phyloP scores from a whole-genome alignment of 2,113 vertebrate species.

The Papio anubis region DNA sequence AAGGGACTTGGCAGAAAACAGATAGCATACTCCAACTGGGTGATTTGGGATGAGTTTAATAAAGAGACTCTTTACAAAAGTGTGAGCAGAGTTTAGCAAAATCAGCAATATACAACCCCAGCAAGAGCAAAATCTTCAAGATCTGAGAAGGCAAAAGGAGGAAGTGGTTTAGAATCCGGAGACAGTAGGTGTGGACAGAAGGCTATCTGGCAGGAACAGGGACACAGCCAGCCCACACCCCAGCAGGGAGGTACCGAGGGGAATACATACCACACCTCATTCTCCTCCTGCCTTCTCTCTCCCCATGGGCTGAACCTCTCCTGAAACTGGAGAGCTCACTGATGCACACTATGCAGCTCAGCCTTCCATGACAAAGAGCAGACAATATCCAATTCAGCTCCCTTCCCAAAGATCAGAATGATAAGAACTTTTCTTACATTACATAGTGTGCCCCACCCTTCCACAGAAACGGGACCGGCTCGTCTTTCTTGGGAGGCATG shows the following conservation, averaged over 20 bases:
- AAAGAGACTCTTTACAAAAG: constrained; percentile 23
- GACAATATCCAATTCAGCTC: not conserved
- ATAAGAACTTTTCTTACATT: not conserved
- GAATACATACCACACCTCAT: not conserved
- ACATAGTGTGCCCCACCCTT: not conserved
- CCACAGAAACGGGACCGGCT: not conserved
- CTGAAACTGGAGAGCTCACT: not conserved
- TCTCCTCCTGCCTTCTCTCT: not conserved
- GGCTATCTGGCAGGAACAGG: not conserved
- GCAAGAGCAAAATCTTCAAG: not conserved
- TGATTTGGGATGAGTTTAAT: constrained; percentile 54
- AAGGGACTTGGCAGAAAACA: constrained; percentile 68
- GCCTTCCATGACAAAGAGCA: not conserved
- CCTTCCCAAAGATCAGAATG: not conserved
- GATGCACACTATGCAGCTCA: not conserved
- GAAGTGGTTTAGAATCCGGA: not conserved
- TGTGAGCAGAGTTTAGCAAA: constrained; percentile 29
- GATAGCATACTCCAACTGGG: constrained; percentile 26
- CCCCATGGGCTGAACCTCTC: not conserved
- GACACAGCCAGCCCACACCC: not conserved
- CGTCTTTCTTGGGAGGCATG: not conserved
- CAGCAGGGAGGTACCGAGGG: not conserved
- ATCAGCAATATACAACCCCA: constrained; percentile 5
- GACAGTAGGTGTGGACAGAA: not conserved
- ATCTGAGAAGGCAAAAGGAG: not conserved